Evolutionary conservation across 2,888 invertebrate species (phyloP), one percentile per base, ranked within the genome.

Genomic region (Aplocera efformata): DNA sequence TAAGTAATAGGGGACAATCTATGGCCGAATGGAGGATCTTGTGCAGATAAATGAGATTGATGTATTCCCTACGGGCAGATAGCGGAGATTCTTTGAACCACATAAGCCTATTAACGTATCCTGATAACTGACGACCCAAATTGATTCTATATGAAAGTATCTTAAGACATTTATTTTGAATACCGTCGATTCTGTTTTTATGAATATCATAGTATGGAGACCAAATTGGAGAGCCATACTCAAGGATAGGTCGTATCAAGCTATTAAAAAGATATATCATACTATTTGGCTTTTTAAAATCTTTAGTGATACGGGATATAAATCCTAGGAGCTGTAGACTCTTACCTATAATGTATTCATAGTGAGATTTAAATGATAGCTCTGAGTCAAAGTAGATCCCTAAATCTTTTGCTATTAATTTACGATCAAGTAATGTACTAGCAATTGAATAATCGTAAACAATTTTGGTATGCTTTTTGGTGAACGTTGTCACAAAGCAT

Each of bases 401-500:
- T 10, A 35, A 10, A 28, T 35, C 28, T 7, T 28, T 28, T 7
- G 28, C 35, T 5, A 11, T 10, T n/a, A n/a, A 28, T 22, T 7
- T 26, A 7, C 13, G 7, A n/a, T 22, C 9, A 1, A 10, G 7
- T 22, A 35, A 8, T 20, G 5, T 6, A 13, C 20, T 6, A 8
- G 6, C 10, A 7, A 42, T 26, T 7, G 6, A 20, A 10, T 42
- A 42, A 25, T 11, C 20, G 9, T 24, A 7, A 1, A 3, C 13
- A 7, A 35, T 35, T 35, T 21, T 34, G 7, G 35, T 20, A 9
- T 10, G n/a, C 26, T 42, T 42, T 7, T 26, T 24, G 7, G 35
- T 27, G 11, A 42, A 35, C 4, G 31, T 20, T 7, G 35, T 33
- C n/a, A 31, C 17, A 27, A 21, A 42, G 11, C 41, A 42, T 25